Evolutionary conservation across 2,113 vertebrate genomes (phyloP), one percentile per base, ranked within the genome.

Genomic region (Syrmaticus mikado): DNA sequence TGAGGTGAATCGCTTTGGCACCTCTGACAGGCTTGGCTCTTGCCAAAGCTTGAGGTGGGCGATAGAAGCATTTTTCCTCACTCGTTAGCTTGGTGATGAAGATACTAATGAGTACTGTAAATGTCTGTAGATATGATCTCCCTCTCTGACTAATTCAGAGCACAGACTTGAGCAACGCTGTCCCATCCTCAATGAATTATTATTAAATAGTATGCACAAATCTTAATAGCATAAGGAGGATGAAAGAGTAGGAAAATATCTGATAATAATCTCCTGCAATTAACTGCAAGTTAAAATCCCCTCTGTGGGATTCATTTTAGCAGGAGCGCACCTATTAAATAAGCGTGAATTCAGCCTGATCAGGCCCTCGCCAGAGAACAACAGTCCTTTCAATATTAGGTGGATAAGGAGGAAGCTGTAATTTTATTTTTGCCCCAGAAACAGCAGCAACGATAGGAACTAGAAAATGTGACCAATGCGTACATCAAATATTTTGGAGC

Each of bases 111-210:
- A 13, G 34, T 34, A 73, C 38, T 34, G 13, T 77, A 83, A 62
- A 53, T 7, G 62, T 36, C 27, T 20, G 36, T 12, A 87, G 93
- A 81, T 90, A 46, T 4, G 28, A 80, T 77, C 68, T 88, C 50
- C 28, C 24, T 62, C 64, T 87, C 34, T 87, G 92, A 88, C 68
- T 83, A 75, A 96, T 71, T 81, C 52, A 67, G 41, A 70, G 30
- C 48, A 89, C 25, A 65, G 41, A 52, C 81, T 34, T 67, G 55
- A 91, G 19, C 71, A 90, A 93, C 45, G 5, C 79, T 77, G 60
- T 74, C 41, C 72, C 10, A 53, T 34, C 85, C 41, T 58, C 85
- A 78, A 45, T 34, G 52, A 64, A 61, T 22, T 40, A 19, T 55
- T 66, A 30, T 57, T 70, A 68, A 60, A 62, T 6, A 76, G 8